These are phyloP conservation scores for Meloe dianella DNA, from an alignment of 2,888 invertebrate genomes.

Conservation along the genomic window DNA sequence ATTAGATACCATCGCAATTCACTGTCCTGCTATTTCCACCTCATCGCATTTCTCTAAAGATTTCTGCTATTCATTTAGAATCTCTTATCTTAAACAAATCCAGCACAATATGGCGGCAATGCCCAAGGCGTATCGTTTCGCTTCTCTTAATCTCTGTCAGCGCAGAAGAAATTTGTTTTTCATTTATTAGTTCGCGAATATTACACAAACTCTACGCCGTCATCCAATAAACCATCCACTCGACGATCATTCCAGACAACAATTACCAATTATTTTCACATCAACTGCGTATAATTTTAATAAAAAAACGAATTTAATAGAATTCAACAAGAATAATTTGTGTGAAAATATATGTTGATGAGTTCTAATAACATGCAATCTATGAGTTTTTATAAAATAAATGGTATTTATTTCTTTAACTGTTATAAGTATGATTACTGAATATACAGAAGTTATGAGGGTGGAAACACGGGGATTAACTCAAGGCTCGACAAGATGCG, in stretches of 20 bases:
- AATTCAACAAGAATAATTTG: neutral
- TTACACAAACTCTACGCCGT: conserved; percentile 4
- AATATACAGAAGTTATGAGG: conserved; percentile 16
- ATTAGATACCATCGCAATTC: conserved; percentile 45
- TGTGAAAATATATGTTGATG: neutral
- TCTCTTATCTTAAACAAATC: conserved; percentile 48
- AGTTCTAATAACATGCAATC: no score
- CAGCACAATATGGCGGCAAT: conserved; percentile 37
- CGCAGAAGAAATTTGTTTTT: conserved; percentile 38
- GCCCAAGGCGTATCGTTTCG: conserved; percentile 28
- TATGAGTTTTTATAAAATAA: conserved; percentile 14
- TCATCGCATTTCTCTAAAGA: conserved; percentile 49
- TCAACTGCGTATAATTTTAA: neutral
- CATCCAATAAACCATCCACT: neutral
- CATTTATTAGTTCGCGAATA: conserved; percentile 32
- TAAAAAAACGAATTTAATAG: neutral
- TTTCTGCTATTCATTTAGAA: conserved; percentile 49
- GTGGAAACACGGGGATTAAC: conserved; percentile 30
- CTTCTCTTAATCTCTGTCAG: conserved; percentile 35
- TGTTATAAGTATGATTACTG: conserved; percentile 20
- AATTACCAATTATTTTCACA: neutral
- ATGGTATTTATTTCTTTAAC: conserved; percentile 25
- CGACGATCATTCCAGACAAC: neutral
- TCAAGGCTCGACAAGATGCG: conserved; percentile 33
- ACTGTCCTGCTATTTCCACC: conserved; percentile 48